Percentiles rank a stretch among this genome's conserved stretches.
Evolutionary conservation across 2,113 vertebrate species (phyloP).

Genomic region (Dolichallabes microphthalmus): DNA sequence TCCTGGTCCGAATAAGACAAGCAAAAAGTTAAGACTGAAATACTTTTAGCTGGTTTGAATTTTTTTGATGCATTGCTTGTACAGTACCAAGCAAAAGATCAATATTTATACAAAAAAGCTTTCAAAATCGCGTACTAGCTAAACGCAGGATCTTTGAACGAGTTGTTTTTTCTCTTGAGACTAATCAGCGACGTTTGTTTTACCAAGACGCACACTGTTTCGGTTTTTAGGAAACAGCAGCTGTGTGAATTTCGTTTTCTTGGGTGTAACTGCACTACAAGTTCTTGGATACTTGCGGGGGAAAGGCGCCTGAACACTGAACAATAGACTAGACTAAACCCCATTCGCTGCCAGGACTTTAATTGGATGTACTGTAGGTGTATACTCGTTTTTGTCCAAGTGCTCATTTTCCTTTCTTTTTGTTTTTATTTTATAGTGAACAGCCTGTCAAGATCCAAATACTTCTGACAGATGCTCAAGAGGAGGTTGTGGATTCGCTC

Average conservation of each 20-base stretch:
- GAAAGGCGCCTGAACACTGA: not conserved
- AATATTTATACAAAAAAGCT: not conserved
- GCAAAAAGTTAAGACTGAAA: not conserved
- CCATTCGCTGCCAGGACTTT: not conserved
- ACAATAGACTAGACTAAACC: not conserved
- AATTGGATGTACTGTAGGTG: not conserved
- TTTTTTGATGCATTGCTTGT: not conserved
- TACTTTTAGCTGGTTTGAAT: not conserved
- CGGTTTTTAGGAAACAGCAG: not conserved
- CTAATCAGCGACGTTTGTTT: not conserved
- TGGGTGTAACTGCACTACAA: not conserved
- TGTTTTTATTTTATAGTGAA: slow-evolving; percentile 76
- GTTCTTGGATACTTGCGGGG: not conserved
- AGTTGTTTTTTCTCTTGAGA: not conserved
- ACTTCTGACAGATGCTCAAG: slow-evolving; percentile 81
- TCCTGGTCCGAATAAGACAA: not conserved
- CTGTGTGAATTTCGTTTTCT: not conserved
- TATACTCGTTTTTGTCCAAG: not conserved
- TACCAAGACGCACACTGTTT: not conserved
- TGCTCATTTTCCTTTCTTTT: slow-evolving; percentile 10
- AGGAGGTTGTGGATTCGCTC: slow-evolving; percentile 72
- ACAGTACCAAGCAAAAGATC: too few species aligned
- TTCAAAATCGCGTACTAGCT: not conserved
- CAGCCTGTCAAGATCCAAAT: slow-evolving; percentile 90
- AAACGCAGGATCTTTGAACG: not conserved